Base-by-base conservation (phyloP, 1,140 invertebrate species). In the Cryptotermes secundus region DNA sequence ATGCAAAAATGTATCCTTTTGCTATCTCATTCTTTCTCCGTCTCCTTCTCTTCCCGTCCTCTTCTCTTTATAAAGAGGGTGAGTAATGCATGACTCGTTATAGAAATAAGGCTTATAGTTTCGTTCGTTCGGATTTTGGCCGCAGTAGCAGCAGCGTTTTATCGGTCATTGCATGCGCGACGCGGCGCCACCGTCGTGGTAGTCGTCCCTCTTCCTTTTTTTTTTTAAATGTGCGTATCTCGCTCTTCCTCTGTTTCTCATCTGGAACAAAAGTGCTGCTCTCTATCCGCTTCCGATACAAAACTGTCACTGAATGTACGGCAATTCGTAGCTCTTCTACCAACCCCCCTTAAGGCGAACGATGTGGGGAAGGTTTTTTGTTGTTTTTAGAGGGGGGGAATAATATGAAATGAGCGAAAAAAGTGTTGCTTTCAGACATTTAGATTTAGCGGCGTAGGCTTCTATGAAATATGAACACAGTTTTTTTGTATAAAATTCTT, bases 401-500 rank as follows among this genome's bases (percentile, higher is more conserved):
- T 72, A 72, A 72, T 72, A 72, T 72, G 31, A 72, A 72, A 72
- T 72, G 59, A 72, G 59, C 26, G 59, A 83, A 53, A 83, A 82
- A 83, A 83, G 83, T 83, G 83, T 83, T 83, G 83, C 83, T 83
- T 83, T 65, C 42, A 83, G 83, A 83, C 83, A 83, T 83, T 83
- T 79, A 72, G 59, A 72, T 72, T 72, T 72, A 72, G 59, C 59
- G n/a, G 59, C 59, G n/a, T 72, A 31, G 59, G 26, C 59, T 72
- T 72, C 26, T 72, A 31, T 72, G 59, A 72, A 72, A 72, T 72
- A 72, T 72, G n/a, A 72, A 72, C 59, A 72, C 59, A n/a, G 31
- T 72, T 72, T 72, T 49, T 72, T 31, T 72, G 14, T 38, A 22
- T n/a, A n/a, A 31, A 72, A 72, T 72, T 72, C 59, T 31, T 26